These are phyloP conservation scores for Leptinotarsa undecemlineata DNA, from an alignment of 1,140 invertebrate species.

Conservation along the genomic window DNA sequence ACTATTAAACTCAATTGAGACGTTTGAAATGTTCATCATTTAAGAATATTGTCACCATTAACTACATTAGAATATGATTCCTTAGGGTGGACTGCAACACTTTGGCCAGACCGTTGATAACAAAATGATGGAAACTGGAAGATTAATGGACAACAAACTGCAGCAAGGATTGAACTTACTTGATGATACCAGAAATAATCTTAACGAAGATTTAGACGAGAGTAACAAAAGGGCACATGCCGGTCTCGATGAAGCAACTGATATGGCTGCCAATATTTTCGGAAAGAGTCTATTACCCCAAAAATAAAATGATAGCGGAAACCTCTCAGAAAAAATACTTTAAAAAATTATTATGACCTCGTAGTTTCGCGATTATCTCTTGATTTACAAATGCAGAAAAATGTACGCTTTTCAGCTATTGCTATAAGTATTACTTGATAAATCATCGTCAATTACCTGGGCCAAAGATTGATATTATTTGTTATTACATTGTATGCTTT, in stretches of 20 bases:
- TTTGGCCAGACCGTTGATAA: conserved; percentile 37
- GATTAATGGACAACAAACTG: conserved; percentile 34
- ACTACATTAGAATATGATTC: too few species aligned
- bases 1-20: too few species aligned
- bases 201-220: conserved; percentile 38
- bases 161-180: conserved; percentile 34
- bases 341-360: not conserved
- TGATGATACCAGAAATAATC: conserved; percentile 29
- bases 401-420: not conserved
- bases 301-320: conserved; percentile 33
- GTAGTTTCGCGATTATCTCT: not conserved
- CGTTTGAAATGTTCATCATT: too few species aligned
- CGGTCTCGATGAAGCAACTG: conserved; percentile 38
- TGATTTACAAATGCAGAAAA: not conserved
- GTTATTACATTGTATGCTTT: not conserved
- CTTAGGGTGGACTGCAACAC: conserved; percentile 23
- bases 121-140: conserved; percentile 37
- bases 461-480: conserved; percentile 2
- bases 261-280: conserved; percentile 39
- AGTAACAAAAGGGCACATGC: conserved; percentile 41
- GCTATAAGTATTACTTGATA: not conserved
- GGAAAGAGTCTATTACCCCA: conserved; percentile 34
- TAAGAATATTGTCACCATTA: too few species aligned
- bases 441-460: conserved; percentile 3
- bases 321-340: not conserved